phyloP scores from a whole-genome alignment of 35 echinoderm and acorn worm genomes.

The Diadema setosum region DNA sequence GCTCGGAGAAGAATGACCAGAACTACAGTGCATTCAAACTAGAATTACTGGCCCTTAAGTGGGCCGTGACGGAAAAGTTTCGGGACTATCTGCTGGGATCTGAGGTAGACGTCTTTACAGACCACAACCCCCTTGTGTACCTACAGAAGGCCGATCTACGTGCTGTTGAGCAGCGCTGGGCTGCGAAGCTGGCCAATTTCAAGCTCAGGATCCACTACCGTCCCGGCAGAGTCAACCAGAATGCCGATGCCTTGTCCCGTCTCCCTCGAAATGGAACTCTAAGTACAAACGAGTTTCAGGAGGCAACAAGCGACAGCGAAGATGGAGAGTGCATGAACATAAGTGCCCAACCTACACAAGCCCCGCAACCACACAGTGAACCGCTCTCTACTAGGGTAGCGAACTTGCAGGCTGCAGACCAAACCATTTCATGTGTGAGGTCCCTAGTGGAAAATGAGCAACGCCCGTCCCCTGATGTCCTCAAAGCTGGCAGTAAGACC shows the following conservation, averaged over 20 bases:
- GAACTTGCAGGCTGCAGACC: neutral
- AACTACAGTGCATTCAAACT: slow-evolving; percentile 72
- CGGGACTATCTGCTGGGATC: slow-evolving; percentile 31
- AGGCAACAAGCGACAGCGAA: neutral
- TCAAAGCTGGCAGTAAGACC: neutral
- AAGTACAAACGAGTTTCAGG: neutral
- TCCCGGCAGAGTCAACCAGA: neutral
- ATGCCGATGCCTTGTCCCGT: slow-evolving; percentile 44
- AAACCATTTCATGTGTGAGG: neutral
- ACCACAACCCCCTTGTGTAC: slow-evolving; percentile 58
- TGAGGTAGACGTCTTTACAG: slow-evolving; percentile 41
- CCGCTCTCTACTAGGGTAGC: neutral
- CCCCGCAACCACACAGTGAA: neutral
- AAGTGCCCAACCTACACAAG: neutral
- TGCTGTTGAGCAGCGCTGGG: slow-evolving; percentile 38
- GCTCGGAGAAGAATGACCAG: slow-evolving; percentile 36
- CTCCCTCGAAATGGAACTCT: neutral
- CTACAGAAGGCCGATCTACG: slow-evolving; percentile 1
- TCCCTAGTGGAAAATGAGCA: neutral
- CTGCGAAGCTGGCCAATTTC: slow-evolving; percentile 14
- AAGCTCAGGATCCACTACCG: slow-evolving; percentile 31
- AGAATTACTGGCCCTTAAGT: slow-evolving; percentile 53
- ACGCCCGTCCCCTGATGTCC: too few relatives aligned
- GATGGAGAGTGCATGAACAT: neutral
- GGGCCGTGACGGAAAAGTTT: slow-evolving; percentile 77